phyloP scores from a whole-genome alignment of 2,888 invertebrate genomes.

The Oxytorus armatus region DNA sequence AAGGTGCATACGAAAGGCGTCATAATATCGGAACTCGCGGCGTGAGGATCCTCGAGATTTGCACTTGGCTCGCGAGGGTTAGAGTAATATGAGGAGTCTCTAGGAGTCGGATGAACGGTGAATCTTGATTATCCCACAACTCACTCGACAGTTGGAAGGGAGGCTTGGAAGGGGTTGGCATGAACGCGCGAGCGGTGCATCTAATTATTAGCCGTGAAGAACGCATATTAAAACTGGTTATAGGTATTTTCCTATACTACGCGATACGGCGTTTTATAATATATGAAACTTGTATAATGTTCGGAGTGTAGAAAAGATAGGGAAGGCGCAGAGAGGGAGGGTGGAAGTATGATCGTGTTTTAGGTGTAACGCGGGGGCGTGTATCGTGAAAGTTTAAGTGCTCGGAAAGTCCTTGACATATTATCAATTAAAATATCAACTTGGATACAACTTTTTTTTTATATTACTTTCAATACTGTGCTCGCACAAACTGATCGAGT shows the following conservation, averaged over 20 bases:
- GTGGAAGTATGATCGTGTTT: constrained; percentile 24
- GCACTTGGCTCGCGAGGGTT: constrained; percentile 45
- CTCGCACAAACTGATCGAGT: background rate
- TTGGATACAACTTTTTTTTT: background rate
- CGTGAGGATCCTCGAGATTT: constrained; percentile 36
- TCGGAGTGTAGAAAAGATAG: background rate
- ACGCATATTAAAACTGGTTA: constrained; percentile 63
- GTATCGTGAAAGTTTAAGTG: constrained; percentile 15
- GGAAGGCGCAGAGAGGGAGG: background rate
- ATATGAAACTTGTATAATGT: constrained; percentile 9
- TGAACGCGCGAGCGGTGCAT: constrained; percentile 47
- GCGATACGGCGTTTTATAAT: constrained; percentile 22
- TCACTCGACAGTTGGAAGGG: constrained; percentile 42
- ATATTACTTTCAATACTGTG: too few species aligned
- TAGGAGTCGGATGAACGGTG: constrained; percentile 67
- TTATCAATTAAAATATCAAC: constrained; percentile 13
- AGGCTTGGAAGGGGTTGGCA: too few species aligned
- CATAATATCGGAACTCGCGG: constrained; percentile 64
- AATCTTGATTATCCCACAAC: constrained; percentile 71
- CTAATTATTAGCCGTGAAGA: constrained; percentile 68
- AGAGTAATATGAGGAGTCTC: constrained; percentile 45
- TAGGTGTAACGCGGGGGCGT: constrained; percentile 1
- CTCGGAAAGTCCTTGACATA: constrained; percentile 5
- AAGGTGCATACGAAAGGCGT: constrained; percentile 58
- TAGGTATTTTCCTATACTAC: constrained; percentile 24